Evolutionary conservation across 2,113 vertebrate species (phyloP).

Genomic region (Poeciliopsis prolifica): DNA sequence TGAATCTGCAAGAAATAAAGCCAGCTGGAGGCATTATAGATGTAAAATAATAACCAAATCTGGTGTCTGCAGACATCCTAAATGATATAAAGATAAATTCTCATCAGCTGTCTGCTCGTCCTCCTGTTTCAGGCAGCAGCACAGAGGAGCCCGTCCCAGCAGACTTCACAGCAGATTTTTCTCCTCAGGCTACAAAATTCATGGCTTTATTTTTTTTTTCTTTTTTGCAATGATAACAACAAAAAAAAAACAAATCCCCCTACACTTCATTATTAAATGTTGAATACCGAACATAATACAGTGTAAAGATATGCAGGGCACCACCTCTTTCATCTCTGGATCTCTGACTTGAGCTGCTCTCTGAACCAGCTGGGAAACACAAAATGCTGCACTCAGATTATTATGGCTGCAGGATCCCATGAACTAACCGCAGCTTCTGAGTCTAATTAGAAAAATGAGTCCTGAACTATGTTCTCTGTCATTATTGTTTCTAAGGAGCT

Average conservation of each 20-base stretch:
- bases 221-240: background rate
- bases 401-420: slow-evolving; percentile 11
- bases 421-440: slow-evolving; percentile 22
- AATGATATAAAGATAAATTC: background rate
- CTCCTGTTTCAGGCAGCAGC: background rate
- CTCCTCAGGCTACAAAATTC: background rate
- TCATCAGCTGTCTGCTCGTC: background rate
- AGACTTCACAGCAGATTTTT: background rate
- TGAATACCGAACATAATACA: slow-evolving; percentile 1
- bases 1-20: background rate
- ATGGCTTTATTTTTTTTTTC: background rate
- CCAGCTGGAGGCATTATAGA: too few relatives aligned
- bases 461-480: slow-evolving; percentile 34
- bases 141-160: background rate
- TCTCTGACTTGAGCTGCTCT: slow-evolving; percentile 11
- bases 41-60: background rate
- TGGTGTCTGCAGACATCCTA: background rate
- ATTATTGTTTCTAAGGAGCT: slow-evolving; percentile 37
- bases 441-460: slow-evolving; percentile 52
- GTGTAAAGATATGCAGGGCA: slow-evolving; percentile 2
- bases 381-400: slow-evolving; percentile 3
- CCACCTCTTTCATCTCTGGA: slow-evolving; percentile 11
- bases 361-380: slow-evolving; percentile 8
- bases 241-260: background rate
- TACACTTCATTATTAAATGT: slow-evolving; percentile 10